phyloP scores from a whole-genome alignment of 1,140 invertebrate species.

The Achroia grisella region DNA sequence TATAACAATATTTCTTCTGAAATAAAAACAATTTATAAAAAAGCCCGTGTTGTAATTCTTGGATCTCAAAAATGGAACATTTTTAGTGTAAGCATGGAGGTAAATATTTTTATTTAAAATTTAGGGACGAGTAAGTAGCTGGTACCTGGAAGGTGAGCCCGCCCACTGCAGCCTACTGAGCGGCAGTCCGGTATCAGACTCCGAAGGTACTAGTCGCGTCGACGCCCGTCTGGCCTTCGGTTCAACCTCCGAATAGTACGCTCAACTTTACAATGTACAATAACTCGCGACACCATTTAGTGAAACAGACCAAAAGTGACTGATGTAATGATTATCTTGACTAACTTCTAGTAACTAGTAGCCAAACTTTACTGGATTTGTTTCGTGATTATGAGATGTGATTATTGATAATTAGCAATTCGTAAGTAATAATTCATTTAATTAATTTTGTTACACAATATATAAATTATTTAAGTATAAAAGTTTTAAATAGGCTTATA shows the following conservation, averaged over 20 bases:
- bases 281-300: conserved; percentile 17
- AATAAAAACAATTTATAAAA: no score
- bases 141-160: conserved; percentile 48
- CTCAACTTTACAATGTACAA: conserved; percentile 47
- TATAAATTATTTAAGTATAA: no score
- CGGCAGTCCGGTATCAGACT: conserved; percentile 37
- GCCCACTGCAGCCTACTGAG: conserved; percentile 26
- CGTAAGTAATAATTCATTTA: no score
- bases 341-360: not conserved
- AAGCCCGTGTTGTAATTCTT: no score
- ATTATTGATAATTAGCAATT: conserved; percentile 44
- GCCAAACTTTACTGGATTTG: conserved; percentile 13
- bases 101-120: conserved; percentile 3
- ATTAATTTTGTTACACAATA: no score
- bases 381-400: conserved; percentile 47
- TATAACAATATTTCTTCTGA: no score
- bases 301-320: conserved; percentile 37
- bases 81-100: not conserved
- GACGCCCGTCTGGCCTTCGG: conserved; percentile 9
- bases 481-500: no score
- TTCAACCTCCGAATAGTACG: conserved; percentile 14
- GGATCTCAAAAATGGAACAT: no score
- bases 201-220: conserved; percentile 17
- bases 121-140: conserved; percentile 18
- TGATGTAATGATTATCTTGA: conserved; percentile 20